These are phyloP conservation scores for Agelaius phoeniceus DNA, from an alignment of 2,113 vertebrate species.

Conservation along the genomic window DNA sequence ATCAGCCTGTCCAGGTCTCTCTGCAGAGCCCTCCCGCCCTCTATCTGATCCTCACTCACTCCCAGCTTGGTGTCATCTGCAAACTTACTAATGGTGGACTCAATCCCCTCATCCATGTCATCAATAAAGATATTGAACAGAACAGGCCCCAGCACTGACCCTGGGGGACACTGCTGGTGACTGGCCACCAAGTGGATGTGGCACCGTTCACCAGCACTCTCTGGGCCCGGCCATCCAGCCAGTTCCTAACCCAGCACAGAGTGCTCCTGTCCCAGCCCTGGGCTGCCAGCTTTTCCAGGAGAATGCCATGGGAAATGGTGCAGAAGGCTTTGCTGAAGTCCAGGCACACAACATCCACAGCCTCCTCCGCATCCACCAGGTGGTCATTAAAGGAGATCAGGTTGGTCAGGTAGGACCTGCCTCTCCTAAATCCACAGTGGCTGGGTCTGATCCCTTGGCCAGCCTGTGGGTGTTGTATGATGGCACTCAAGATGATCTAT, in stretches of 20 bases:
- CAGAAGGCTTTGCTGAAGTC: background rate
- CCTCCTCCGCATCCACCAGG: accelerated
- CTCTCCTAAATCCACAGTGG: background rate
- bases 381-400: background rate
- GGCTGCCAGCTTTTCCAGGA: background rate
- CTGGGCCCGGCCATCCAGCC: accelerated
- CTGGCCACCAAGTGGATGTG: accelerated
- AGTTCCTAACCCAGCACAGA: too few species aligned
- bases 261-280: accelerated
- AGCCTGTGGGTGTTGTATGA: background rate
- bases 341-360: background rate
- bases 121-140: background rate
- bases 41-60: background rate
- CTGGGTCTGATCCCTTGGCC: background rate
- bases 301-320: accelerated
- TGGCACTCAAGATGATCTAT: background rate
- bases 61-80: background rate
- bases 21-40: background rate
- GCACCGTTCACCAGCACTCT: accelerated
- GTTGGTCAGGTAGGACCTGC: background rate
- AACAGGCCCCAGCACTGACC: accelerated
- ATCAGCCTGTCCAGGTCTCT: background rate
- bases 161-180: background rate
- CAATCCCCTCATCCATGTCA: background rate
- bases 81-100: background rate